phyloP scores from a whole-genome alignment of 2,113 vertebrate genomes.

The Charina bottae region DNA sequence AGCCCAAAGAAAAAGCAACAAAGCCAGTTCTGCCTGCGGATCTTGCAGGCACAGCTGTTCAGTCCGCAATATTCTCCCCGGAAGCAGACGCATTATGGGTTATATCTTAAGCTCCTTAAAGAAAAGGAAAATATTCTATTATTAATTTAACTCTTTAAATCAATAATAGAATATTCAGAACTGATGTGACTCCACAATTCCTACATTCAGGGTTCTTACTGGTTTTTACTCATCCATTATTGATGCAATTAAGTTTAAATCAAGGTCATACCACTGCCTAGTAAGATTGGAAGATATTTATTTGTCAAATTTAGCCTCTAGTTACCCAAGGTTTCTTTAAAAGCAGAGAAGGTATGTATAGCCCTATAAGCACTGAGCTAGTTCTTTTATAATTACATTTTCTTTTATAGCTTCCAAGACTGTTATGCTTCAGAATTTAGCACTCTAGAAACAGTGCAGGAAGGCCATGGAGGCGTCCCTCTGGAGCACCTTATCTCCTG shows the following conservation, averaged over 20 bases:
- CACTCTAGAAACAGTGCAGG: slow-evolving; percentile 79
- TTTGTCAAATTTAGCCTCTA: too few species aligned
- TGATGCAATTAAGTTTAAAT: background rate
- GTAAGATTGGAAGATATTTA: background rate
- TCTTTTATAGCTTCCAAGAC: slow-evolving; percentile 85
- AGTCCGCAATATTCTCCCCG: too few species aligned
- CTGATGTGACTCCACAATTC: background rate
- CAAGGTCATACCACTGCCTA: background rate
- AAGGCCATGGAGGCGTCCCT: slow-evolving; percentile 84
- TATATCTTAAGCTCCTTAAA: too few species aligned
- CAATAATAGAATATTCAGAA: background rate
- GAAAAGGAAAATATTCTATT: background rate
- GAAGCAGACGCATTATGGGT: too few species aligned
- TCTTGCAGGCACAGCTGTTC: too few species aligned
- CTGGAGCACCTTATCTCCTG: slow-evolving; percentile 96
- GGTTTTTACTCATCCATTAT: background rate
- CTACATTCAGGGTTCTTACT: background rate
- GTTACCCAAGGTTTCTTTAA: background rate
- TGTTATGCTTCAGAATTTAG: slow-evolving; percentile 91
- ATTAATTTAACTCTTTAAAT: background rate
- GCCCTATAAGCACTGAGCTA: background rate
- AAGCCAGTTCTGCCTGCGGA: too few species aligned
- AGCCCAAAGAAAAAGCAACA: too few species aligned
- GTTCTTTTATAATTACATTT: background rate
- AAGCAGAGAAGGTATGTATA: background rate